phyloP scores from a whole-genome alignment of 2,113 vertebrate genomes.

The Diglossa brunneiventris region DNA sequence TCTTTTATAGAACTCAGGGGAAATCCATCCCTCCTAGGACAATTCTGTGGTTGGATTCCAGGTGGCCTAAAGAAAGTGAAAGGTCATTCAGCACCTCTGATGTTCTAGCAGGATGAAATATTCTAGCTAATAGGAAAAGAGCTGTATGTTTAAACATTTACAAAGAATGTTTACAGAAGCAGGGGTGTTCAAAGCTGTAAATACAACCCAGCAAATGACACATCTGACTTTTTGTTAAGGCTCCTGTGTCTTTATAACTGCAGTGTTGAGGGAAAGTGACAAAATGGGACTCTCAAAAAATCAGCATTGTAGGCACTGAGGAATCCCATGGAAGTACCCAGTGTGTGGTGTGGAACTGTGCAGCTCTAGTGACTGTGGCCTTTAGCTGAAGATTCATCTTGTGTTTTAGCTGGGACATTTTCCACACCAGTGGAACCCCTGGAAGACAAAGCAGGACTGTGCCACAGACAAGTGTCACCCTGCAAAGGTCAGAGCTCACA shows the following conservation, averaged over 20 bases:
- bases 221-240: not conserved
- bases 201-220: not conserved
- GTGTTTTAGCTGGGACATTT: not conserved
- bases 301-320: not conserved
- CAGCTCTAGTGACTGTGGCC: not conserved
- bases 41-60: not conserved
- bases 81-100: not conserved
- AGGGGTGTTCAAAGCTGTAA: not conserved
- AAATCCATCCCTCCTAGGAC: not conserved
- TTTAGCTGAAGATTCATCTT: not conserved
- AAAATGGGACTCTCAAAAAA: not conserved
- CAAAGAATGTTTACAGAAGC: not conserved
- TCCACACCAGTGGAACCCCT: not conserved
- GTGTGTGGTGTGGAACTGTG: not conserved
- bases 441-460: not conserved
- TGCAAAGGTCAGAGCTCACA: not conserved
- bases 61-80: not conserved
- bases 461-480: not conserved
- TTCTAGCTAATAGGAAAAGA: not conserved
- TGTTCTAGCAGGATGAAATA: not conserved
- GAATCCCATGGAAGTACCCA: not conserved
- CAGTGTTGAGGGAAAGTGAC: not conserved
- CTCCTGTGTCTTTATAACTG: not conserved
- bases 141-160: not conserved
- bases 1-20: not conserved